phyloP scores from a whole-genome alignment of 2,113 vertebrate genomes.

The Stegostoma tigrinum region DNA sequence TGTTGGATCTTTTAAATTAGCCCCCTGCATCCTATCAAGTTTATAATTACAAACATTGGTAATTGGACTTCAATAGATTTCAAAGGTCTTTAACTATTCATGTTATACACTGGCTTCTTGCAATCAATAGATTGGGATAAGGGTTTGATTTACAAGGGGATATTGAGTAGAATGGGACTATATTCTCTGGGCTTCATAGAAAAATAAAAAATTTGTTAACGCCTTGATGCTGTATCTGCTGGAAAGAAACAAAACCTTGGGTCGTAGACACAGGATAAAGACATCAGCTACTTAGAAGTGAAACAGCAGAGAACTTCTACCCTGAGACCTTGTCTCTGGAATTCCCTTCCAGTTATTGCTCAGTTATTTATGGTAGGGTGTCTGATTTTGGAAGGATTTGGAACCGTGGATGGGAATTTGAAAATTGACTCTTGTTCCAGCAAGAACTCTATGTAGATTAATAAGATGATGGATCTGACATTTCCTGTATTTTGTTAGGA shows the following conservation, averaged over 20 bases:
- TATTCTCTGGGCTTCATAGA: neutral
- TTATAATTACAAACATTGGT: too few species aligned
- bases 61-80: neutral
- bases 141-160: neutral
- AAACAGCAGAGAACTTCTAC: too few species aligned
- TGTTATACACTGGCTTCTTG: neutral
- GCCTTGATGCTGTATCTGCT: neutral
- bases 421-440: neutral
- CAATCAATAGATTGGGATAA: neutral
- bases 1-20: too few species aligned
- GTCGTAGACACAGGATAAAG: too few species aligned
- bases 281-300: too few species aligned
- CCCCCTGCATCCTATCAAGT: too few species aligned
- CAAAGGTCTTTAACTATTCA: neutral
- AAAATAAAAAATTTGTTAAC: neutral
- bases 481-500: neutral
- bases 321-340: too few species aligned
- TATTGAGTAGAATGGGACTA: too few species aligned
- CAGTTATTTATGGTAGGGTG: too few species aligned
- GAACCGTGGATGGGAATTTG: neutral
- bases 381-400: neutral
- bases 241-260: too few species aligned
- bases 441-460: too few species aligned
- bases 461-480: neutral
- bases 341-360: too few species aligned